Evolutionary conservation across 2,113 vertebrate species (phyloP).

Genomic region (Varanus salvator): DNA sequence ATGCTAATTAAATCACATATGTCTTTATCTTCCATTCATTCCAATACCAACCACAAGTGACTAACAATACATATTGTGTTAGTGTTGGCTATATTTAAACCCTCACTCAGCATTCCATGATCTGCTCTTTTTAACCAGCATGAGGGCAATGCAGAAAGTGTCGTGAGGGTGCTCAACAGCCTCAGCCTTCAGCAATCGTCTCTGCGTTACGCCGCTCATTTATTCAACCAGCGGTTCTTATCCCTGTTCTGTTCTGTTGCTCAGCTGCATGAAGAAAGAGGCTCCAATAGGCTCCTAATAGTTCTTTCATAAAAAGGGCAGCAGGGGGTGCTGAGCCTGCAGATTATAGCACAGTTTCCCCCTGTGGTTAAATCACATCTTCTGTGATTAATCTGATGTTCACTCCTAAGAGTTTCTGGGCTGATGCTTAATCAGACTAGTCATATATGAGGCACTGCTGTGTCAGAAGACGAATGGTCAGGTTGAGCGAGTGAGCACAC

Average conservation of each 20-base stretch:
- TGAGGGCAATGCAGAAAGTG: neutral
- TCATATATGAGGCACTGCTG: constrained; percentile 14
- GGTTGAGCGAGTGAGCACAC: neutral
- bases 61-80: neutral
- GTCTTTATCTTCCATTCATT: neutral
- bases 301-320: constrained; percentile 17
- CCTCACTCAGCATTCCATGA: neutral
- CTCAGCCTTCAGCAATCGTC: constrained; percentile 15
- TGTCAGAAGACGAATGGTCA: constrained; percentile 15
- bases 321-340: neutral
- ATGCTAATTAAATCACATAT: neutral
- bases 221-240: constrained; percentile 39
- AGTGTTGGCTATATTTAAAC: neutral
- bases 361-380: neutral
- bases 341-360: constrained; percentile 23
- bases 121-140: neutral
- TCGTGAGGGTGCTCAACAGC: neutral
- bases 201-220: constrained; percentile 28
- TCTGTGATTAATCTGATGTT: constrained; percentile 19
- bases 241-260: constrained; percentile 14
- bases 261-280: neutral
- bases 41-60: neutral
- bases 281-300: constrained; percentile 1
- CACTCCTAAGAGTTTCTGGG: neutral
- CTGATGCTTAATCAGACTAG: constrained; percentile 7